phyloP scores from a whole-genome alignment of 2,888 invertebrate species.

The Erannis defoliaria region DNA sequence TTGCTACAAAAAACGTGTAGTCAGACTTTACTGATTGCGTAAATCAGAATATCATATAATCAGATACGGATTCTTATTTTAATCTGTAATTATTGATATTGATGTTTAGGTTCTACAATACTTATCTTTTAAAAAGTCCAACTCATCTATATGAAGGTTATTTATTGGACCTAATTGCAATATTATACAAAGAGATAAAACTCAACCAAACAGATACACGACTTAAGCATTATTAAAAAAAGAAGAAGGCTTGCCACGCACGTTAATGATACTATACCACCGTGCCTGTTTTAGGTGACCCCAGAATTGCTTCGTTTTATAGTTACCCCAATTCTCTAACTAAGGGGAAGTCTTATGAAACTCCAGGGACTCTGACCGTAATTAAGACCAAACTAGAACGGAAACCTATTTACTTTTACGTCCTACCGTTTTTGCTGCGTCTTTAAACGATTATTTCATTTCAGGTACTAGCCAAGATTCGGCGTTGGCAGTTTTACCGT shows the following conservation, averaged over 20 bases:
- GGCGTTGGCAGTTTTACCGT: conserved; percentile 89
- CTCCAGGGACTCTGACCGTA: conserved; percentile 43
- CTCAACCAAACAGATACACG: not conserved
- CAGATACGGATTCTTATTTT: not conserved
- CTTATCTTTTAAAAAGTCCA: not conserved
- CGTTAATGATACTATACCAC: not conserved
- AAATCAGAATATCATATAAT: not conserved
- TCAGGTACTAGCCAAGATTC: conserved; percentile 85
- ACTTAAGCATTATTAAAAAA: too few relatives aligned
- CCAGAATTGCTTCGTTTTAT: conserved; percentile 32
- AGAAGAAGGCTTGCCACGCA: not conserved
- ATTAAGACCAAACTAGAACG: conserved; percentile 40
- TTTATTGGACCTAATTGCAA: not conserved
- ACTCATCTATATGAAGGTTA: not conserved
- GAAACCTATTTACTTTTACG: conserved; percentile 44
- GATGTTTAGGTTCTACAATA: not conserved
- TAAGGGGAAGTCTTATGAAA: conserved; percentile 43
- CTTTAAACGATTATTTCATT: conserved; percentile 32
- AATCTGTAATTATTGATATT: not conserved
- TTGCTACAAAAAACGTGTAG: not conserved
- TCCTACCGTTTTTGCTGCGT: conserved; percentile 34
- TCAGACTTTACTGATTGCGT: not conserved
- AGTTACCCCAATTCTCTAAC: conserved; percentile 22
- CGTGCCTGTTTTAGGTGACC: conserved; percentile 20
- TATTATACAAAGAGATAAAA: not conserved